Percentiles rank a stretch among this genome's conserved stretches.
phyloP scores from a whole-genome alignment of 2,113 vertebrate genomes.

The Megaceryle maxima region DNA sequence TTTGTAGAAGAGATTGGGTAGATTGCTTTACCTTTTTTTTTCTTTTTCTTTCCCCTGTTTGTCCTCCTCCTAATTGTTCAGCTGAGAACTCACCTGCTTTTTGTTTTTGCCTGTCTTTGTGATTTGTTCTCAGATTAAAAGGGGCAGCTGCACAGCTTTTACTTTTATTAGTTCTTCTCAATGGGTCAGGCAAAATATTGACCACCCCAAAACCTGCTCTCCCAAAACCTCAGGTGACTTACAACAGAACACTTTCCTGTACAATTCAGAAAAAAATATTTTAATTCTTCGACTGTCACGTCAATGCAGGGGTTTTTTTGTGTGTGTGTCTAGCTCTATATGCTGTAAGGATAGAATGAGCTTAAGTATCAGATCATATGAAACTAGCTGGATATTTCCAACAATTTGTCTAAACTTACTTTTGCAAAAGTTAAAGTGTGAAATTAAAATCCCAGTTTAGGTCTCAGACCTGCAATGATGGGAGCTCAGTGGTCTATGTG shows the following conservation, averaged over 20 bases:
- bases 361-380: background rate
- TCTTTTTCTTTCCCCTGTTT: background rate
- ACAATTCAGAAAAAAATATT: background rate
- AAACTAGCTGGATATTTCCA: background rate
- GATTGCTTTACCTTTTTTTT: background rate
- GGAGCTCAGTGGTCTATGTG: background rate
- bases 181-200: slow-evolving; percentile 30
- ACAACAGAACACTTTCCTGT: background rate
- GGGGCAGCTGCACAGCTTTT: slow-evolving; percentile 22
- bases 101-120: slow-evolving; percentile 21
- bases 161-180: slow-evolving; percentile 24
- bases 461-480: background rate
- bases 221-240: background rate
- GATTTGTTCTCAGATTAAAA: slow-evolving; percentile 51
- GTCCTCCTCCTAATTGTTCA: background rate
- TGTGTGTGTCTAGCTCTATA: background rate
- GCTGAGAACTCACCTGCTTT: slow-evolving; percentile 42
- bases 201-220: background rate
- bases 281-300: background rate
- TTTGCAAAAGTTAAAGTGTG: background rate
- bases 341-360: background rate
- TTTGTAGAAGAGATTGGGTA: background rate
- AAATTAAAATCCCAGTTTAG: background rate
- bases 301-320: background rate
- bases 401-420: background rate